Evolutionary conservation across 2,888 invertebrate species (phyloP), one percentile per base, ranked within the genome.

Genomic region (Cylindroiulus punctatus): DNA sequence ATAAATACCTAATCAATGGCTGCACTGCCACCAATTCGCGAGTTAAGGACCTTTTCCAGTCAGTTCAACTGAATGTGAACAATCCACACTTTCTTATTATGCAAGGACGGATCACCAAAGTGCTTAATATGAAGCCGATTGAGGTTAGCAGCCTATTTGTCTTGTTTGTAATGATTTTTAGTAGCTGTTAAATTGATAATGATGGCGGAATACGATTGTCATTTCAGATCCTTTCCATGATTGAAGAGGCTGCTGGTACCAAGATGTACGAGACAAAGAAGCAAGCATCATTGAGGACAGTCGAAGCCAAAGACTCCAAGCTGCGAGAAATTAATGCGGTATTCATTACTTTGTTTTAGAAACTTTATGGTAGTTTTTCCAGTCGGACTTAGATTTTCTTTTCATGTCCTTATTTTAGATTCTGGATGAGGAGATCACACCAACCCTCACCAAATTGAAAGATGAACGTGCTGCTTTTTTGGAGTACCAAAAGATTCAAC

Each of bases 21-120:
- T 94, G 94, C 87, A 95, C 95, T 89, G 98, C 97, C 0, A 95
- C 95, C 88, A 97, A 97, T 91, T 97, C 96, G 90, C 93, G 96
- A 89, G 96, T 99, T 0, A 94, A 95, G 76, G 99, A 99, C 91
- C 92, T 99, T 90, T 99, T 99, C 91, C 96, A 97, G 89, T 97
- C 98, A 0, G 95, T 99, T 8, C 98, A 98, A 90, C 92, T 99
- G 65, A 99, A 99, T 90, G 97, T 99, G 1, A 99, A 99, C 92
- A 99, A 99, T 92, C 99, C 99, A 0, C 98, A 99, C 91, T 99
- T 99, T 92, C 93, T 99, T 52, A 99, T 99, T 90, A 99, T 99
- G 99, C 99, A 99, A 93, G 99, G 99, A 0, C 94, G 98, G 88
- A 98, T 99, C 88, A 99, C 99, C 0, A 99, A 99, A 92, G 99